A percentile compares a stretch with the other conserved stretches of the same genome.
Evolutionary conservation across 2,113 vertebrate genomes (phyloP).

Genomic region (Phyllostomus discolor): DNA sequence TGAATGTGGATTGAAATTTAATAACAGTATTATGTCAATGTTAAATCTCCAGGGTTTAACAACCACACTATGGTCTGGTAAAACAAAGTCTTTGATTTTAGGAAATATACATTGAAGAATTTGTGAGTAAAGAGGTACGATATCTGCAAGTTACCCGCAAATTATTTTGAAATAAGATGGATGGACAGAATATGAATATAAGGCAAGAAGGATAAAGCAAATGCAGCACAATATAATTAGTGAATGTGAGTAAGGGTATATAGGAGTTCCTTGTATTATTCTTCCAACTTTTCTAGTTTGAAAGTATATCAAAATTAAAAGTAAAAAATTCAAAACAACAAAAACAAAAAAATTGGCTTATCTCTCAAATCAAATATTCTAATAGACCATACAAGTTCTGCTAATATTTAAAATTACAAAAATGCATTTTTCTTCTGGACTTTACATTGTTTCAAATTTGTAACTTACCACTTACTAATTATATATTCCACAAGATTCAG

Average conservation of each 20-base stretch:
- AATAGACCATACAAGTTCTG: not conserved
- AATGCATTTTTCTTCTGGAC: conserved; percentile 5
- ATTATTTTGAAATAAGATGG: not conserved
- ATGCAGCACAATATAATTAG: not conserved
- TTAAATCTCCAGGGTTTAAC: conserved; percentile 10
- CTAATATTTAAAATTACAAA: not conserved
- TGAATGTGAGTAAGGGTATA: not conserved
- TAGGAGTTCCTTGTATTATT: not conserved
- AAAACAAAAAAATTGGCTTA: not conserved
- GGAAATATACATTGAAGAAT: conserved; percentile 8
- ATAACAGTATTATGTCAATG: not conserved
- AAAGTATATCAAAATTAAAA: conserved; percentile 13
- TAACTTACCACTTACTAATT: conserved; percentile 15
- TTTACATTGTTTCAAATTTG: conserved; percentile 22
- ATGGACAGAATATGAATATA: not conserved
- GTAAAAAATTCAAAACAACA: not conserved
- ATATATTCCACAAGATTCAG: not conserved
- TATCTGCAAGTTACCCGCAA: not conserved
- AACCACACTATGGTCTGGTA: not conserved
- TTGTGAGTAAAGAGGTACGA: not conserved
- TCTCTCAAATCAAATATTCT: not conserved
- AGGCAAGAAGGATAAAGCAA: conserved; percentile 11
- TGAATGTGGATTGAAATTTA: conserved; percentile 8
- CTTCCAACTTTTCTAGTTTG: not conserved
- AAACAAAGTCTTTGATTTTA: conserved; percentile 14